Evolutionary conservation across 2,888 invertebrate species (phyloP).

Genomic region (Mesorhabditis belari): DNA sequence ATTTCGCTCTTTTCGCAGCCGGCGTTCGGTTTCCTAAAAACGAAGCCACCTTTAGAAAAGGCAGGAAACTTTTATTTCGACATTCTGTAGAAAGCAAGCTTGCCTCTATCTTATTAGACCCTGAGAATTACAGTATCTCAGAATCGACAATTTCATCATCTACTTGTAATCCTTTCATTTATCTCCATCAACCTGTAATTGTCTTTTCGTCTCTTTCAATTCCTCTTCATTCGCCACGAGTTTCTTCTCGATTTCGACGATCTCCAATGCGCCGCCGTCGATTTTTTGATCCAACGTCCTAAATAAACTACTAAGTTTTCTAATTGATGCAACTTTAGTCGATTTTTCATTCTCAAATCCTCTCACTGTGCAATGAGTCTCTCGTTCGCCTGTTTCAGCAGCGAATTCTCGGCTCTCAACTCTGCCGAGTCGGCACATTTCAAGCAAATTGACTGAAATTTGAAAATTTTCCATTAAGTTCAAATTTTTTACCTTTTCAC

Average conservation of each 20-base stretch:
- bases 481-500: background rate
- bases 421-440: constrained; percentile 11
- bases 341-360: background rate
- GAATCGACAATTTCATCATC: background rate
- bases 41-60: background rate
- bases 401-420: constrained; percentile 28
- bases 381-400: constrained; percentile 40
- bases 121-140: too few species aligned
- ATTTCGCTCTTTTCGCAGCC: background rate
- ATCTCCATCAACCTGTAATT: constrained; percentile 15
- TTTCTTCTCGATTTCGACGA: constrained; percentile 29
- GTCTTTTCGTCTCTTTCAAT: constrained; percentile 15
- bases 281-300: constrained; percentile 21
- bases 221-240: constrained; percentile 22
- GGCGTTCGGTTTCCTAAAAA: background rate
- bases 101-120: too few species aligned
- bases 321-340: background rate
- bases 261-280: constrained; percentile 15
- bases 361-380: constrained; percentile 34
- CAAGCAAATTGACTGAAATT: constrained; percentile 18
- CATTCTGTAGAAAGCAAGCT: too few species aligned
- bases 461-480: background rate
- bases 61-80: background rate
- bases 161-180: constrained; percentile 6
- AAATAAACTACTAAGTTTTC: background rate